phyloP scores from a whole-genome alignment of 2,888 invertebrate species.

The Volucella inanis region DNA sequence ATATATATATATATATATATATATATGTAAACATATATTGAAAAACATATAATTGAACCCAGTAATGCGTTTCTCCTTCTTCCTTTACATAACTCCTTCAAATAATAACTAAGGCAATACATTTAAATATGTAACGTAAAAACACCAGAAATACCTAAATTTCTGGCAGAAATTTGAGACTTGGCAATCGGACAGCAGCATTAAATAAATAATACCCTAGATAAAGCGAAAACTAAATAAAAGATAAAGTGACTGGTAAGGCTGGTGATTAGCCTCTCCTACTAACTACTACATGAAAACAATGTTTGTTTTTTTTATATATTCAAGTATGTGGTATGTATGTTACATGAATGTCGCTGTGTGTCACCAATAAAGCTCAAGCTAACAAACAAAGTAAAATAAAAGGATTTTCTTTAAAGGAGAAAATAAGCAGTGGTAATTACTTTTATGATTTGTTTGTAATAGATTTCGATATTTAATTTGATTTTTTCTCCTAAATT shows the following conservation, averaged over 20 bases:
- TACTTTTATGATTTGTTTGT: slow-evolving; percentile 52
- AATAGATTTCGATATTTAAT: slow-evolving; percentile 26
- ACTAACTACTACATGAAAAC: slow-evolving; percentile 23
- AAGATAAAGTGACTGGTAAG: slow-evolving; percentile 37
- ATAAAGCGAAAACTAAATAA: slow-evolving; percentile 62
- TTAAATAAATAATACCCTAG: slow-evolving; percentile 73
- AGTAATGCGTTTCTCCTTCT: slow-evolving; percentile 23
- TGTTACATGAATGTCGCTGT: no score
- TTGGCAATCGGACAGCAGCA: slow-evolving; percentile 70
- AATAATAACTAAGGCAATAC: slow-evolving; percentile 36
- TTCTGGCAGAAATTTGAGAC: slow-evolving; percentile 70
- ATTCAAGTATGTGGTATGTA: no score
- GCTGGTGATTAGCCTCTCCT: slow-evolving; percentile 61
- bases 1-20: no score
- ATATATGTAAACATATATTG: not conserved
- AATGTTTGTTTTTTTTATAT: slow-evolving; percentile 31
- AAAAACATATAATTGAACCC: slow-evolving; percentile 3
- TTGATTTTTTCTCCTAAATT: slow-evolving; percentile 9
- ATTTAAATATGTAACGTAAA: slow-evolving; percentile 47
- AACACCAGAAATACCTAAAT: slow-evolving; percentile 47
- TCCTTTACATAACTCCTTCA: slow-evolving; percentile 43
- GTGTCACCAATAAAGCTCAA: no score
- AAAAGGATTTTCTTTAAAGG: no score
- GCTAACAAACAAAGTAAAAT: no score
- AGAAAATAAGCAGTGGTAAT: slow-evolving; percentile 34